Evolutionary conservation across 2,888 invertebrate genomes (phyloP), one percentile per base, ranked within the genome.

Genomic region (Caenorhabditis sp.): DNA sequence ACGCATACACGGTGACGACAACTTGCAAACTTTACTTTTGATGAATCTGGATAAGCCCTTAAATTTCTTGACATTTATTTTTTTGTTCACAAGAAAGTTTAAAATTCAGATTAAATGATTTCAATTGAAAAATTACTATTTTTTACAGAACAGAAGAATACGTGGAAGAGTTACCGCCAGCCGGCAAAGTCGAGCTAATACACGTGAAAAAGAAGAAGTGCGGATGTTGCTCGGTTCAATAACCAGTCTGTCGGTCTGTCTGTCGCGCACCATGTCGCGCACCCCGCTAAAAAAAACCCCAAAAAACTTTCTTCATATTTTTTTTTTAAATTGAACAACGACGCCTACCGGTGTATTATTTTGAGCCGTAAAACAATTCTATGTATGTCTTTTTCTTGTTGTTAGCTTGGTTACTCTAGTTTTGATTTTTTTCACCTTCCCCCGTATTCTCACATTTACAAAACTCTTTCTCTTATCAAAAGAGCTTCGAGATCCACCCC

Each of bases 201-300:
- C 78, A 82, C 36, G 76, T 82, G 68, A 82, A 82, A 67, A 76
- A 76, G 78, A 82, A 82, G 77, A 80, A 79, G 77, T 82, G 82
- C 69, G 82, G 82, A 36, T 82, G 82, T 73, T 82, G 82, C 71
- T 77, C 80, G 59, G 77, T 82, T 53, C 80, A 80, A 63, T 82
- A 73, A 78, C 12, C 17, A 14, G n/a, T n/a, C 17, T 14, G 17
- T 62, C 67, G 36, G 2, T n/a, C 43, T 25, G 4, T 12, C 20
- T 25, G n/a, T 27, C 36, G 36, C 8, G 4, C 31, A 27, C 43
- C 43, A 10, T n/a, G n/a, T n/a, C 43, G 8, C 43, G 43, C 12
- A 14, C 12, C 7, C 43, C 43, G 14, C 43, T 17, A 43, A 43
- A 43, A 5, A 17, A 17, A 17, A 10, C 14, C 12, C 17, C 43